Conservation (phyloP, 2,797 vertebrate species). For the Enteromius mattozi region DNA sequence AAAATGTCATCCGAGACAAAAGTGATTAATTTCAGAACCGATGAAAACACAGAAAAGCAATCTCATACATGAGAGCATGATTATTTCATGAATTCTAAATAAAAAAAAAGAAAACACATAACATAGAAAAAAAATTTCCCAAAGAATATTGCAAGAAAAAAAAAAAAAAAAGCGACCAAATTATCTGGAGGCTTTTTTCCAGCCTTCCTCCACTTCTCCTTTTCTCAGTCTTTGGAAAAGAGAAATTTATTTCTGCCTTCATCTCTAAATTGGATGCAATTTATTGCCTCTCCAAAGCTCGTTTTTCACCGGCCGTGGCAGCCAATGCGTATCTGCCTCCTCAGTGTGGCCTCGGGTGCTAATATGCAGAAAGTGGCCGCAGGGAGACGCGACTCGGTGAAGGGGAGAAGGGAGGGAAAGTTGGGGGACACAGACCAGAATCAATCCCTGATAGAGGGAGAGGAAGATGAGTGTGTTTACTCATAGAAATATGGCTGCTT, state of each 20-base stretch:
- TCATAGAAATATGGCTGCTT: conserved; percentile 23
- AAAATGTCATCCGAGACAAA: conserved; percentile 72
- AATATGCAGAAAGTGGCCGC: conserved; percentile 83
- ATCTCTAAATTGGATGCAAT: conserved; percentile 90
- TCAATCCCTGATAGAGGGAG: conserved; percentile 79
- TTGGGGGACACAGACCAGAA: conserved; percentile 74
- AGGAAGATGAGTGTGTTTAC: conserved; percentile 54
- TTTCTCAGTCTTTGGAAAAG: conserved; percentile 83
- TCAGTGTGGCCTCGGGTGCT: conserved; percentile 81
- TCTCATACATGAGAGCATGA: conserved; percentile 70
- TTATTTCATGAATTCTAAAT: conserved; percentile 78
- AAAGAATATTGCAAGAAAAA: conserved; percentile 73
- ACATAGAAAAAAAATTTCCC: conserved; percentile 77
- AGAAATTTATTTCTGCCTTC: conserved; percentile 88
- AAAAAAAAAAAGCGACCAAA: conserved; percentile 70
- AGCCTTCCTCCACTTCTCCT: conserved; percentile 46
- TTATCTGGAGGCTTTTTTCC: conserved; percentile 72
- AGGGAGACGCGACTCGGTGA: conserved; percentile 77
- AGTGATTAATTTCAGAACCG: conserved; percentile 81
- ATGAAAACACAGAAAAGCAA: conserved; percentile 74
- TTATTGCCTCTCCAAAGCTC: conserved; percentile 87
- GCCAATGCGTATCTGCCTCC: conserved; percentile 81
- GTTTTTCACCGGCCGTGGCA: conserved; percentile 86
- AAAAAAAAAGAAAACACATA: conserved; percentile 60
- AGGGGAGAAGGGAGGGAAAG: conserved; percentile 72